A percentile compares a stretch with the other conserved stretches of the same genome.
These are phyloP conservation scores for Nebria ingens DNA, from an alignment of 1,140 invertebrate genomes.

Conservation along the genomic window DNA sequence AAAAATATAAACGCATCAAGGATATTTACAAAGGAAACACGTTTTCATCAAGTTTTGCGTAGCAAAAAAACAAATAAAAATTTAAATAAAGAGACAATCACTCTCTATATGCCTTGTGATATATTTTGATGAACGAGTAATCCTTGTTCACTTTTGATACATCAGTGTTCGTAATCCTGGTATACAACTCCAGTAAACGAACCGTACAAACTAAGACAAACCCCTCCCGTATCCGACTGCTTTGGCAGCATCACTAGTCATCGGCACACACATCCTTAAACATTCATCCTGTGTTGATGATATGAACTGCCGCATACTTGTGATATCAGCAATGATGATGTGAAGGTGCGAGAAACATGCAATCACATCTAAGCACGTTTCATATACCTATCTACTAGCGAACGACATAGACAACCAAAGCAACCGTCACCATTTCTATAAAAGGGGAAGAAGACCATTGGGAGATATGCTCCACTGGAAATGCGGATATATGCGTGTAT, in stretches of 20 bases:
- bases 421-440: no score
- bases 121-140: constrained; percentile 7
- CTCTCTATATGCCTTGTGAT: no score
- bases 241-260: neutral
- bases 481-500: no score
- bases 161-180: constrained; percentile 3
- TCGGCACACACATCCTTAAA: neutral
- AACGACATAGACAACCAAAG: no score
- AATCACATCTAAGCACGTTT: constrained; percentile 8
- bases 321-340: neutral
- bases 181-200: neutral
- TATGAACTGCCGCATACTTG: neutral
- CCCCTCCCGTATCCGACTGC: neutral
- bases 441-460: no score
- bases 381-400: no score
- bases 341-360: constrained; percentile 7
- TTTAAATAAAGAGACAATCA: no score
- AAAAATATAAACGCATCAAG: no score
- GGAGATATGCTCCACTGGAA: no score
- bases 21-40: no score
- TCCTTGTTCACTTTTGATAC: constrained; percentile 7
- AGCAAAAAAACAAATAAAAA: no score
- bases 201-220: neutral
- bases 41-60: no score
- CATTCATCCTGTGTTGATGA: neutral